Evolutionary conservation across 2,797 vertebrate genomes (phyloP).

Genomic region (Xenentodon cancila): DNA sequence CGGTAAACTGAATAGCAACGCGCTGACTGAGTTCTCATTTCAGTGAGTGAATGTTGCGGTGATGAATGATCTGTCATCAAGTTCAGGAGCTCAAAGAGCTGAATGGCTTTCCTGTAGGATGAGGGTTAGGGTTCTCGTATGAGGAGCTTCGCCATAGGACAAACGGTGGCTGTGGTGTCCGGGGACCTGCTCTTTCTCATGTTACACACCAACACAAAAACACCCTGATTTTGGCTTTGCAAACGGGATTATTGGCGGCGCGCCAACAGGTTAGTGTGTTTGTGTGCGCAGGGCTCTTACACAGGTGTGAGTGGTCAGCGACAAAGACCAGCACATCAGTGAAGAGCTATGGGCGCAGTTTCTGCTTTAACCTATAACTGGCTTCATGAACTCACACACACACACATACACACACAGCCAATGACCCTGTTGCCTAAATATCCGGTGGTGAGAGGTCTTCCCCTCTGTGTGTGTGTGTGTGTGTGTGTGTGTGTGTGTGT

Average conservation of each 20-base stretch:
- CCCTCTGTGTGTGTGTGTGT: constrained; percentile 34
- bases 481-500: constrained; percentile 15
- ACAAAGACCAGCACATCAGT: constrained; percentile 27
- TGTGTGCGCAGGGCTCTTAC: not conserved
- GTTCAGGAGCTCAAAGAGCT: constrained; percentile 3
- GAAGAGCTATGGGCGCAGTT: constrained; percentile 39
- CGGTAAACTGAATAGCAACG: constrained; percentile 46
- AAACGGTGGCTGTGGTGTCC: constrained; percentile 30
- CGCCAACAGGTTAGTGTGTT: constrained; percentile 23
- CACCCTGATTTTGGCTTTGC: constrained; percentile 12
- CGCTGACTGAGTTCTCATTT: constrained; percentile 36
- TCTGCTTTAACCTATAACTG: constrained; percentile 47
- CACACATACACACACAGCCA: constrained; percentile 12
- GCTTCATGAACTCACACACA: constrained; percentile 49
- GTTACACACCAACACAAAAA: constrained; percentile 52
- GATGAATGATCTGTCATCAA: constrained; percentile 36
- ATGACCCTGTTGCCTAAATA: constrained; percentile 46
- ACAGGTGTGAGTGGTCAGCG: not conserved
- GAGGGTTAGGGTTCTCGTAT: not conserved
- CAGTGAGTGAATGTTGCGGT: constrained; percentile 12
- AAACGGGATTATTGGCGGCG: constrained; percentile 27
- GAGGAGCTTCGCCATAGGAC: constrained; percentile 45
- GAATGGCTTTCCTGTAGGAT: constrained; percentile 16
- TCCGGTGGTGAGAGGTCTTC: constrained; percentile 51
- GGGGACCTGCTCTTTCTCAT: constrained; percentile 67